Evolutionary conservation across 2,113 vertebrate species (phyloP), one percentile per base, ranked within the genome.

Genomic region (Phainopepla nitens): DNA sequence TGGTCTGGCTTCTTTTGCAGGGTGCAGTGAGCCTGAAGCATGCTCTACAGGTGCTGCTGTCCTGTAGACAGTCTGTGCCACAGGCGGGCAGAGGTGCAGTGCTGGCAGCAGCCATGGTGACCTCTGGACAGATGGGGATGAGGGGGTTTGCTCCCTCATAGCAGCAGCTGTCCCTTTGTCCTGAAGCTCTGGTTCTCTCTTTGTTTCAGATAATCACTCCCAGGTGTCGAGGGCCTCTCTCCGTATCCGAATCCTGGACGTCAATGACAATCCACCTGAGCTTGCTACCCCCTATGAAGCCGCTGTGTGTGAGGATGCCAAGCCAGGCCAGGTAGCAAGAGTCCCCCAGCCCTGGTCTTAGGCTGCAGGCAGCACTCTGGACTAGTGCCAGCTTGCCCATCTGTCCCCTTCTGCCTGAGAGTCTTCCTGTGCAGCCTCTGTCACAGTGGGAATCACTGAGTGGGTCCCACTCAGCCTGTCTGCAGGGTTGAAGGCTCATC

Each of bases 191-290:
- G 24, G 68, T 66, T 57, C 29, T 65, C 65, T 51, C 91, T 94
- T 27, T 93, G 6, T 97, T 91, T 49, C 97, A 99, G 99, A 99
- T 97, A 99, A 99, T 94, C 98, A 98, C 29, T 98, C 98, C 8
- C 99, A 99, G 98, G 97, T 98, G 4, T 99, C 99, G 3, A 98
- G 98, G 93, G 97, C 98, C 2, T 97, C 97, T 31, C 98, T 99
- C 54, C 98, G 98, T 70, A 99, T 99, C 93, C 99, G 99, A 33
- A 99, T 99, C 97, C 98, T 99, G 97, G 99, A 99, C 3, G 99
- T 99, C 70, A 99, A 99, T 1, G 99, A 99, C 97, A 99, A 99
- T 87, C 99, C 99, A 1, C 99, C 99, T 0, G 99, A 99, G 73
- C 98, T 99, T 44, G 99, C 99, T 89, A 98, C 98, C 6, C 99